Evolutionary conservation across 2,797 vertebrate genomes (phyloP), one percentile per base, ranked within the genome.

Genomic region (Scolopax bukidnonensis): DNA sequence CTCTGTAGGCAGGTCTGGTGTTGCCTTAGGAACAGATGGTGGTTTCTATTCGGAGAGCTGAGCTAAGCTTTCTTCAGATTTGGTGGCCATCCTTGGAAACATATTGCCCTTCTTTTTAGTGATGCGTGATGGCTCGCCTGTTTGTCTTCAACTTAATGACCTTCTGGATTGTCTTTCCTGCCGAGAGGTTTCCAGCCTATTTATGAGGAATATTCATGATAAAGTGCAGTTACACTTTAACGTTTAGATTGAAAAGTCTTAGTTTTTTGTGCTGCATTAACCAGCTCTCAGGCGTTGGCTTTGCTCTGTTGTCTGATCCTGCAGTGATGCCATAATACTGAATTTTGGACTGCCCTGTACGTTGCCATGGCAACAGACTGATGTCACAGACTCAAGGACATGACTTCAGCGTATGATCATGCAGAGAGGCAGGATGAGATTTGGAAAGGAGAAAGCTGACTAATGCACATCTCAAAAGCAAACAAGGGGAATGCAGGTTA

Each of bases 341-440:
- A 93, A 95, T 96, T 96, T 96, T 95, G 92, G 95, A 94, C 93
- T 94, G 94, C 96, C 96, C 91, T 51, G 84, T 57, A 43, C 77
- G 8, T 97, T 95, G 54, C 97, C 90, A 89, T 97, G 92, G 97
- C 87, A 97, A 97, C 97, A 92, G 96, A 91, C 97, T 97, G 97
- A 97, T 97, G 97, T 97, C 97, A 97, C 95, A 53, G 77, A 27
- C 95, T 97, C 95, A 97, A 97, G 97, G 97, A 97, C 94, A 94
- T 97, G 95, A 94, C 96, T 97, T 95, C 95, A 97, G 79, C 41
- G 64, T 84, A 92, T 43, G 95, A 93, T 92, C 95, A 89, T 67
- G 96, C 92, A 76, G 88, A 93, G 97, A 93, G 97, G 93, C 97
- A 90, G 75, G 54, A 48, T 76, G 63, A 74, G 63, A 63, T 95